phyloP scores from a whole-genome alignment of 2,113 vertebrate species.

The Prunella fulvescens region DNA sequence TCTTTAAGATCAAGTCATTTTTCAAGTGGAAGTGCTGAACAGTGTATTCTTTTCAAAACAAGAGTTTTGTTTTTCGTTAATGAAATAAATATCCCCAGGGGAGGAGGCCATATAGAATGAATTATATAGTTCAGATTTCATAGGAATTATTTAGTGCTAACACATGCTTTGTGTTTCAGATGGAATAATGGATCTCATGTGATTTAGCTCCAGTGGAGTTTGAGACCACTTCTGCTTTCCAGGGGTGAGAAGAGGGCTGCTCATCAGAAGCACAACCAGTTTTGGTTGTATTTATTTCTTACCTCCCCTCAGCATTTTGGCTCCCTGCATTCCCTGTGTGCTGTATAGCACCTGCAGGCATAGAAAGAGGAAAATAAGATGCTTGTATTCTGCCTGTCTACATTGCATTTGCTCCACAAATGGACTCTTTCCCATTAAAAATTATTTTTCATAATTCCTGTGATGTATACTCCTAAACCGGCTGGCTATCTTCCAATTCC shows the following conservation, averaged over 20 bases:
- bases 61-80: slow-evolving; percentile 53
- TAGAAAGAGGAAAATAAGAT: background rate
- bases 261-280: background rate
- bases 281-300: background rate
- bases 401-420: background rate
- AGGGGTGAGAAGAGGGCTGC: background rate
- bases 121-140: slow-evolving; percentile 39
- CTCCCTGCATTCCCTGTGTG: background rate
- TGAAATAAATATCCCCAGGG: slow-evolving; percentile 41
- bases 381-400: background rate
- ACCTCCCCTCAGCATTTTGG: background rate
- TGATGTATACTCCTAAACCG: background rate
- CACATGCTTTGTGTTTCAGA: background rate
- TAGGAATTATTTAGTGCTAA: slow-evolving; percentile 32
- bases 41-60: background rate
- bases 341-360: background rate
- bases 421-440: background rate
- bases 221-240: background rate
- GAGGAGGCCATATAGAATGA: background rate
- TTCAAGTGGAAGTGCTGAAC: slow-evolving; percentile 22
- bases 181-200: background rate
- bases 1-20: slow-evolving; percentile 23
- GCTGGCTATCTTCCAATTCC: background rate
- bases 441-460: background rate
- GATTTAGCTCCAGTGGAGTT: slow-evolving; percentile 15